Evolutionary conservation across 1,140 invertebrate species (phyloP).

Genomic region (Neoseiulus cucumeris): DNA sequence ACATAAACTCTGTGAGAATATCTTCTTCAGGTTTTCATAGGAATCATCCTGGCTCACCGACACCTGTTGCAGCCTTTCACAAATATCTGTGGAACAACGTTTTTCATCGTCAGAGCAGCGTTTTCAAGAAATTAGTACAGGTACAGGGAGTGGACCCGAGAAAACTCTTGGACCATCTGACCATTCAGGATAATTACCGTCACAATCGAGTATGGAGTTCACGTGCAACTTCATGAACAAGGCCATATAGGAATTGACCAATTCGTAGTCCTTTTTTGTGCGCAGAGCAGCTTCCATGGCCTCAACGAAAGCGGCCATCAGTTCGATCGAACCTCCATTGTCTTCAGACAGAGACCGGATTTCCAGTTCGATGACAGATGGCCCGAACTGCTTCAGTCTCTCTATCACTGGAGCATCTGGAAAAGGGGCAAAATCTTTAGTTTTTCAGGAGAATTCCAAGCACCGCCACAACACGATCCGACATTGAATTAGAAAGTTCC

Average conservation of each 20-base stretch:
- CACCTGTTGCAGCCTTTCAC: slow-evolving; percentile 36
- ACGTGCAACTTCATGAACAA: slow-evolving; percentile 73
- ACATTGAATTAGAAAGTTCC: no score
- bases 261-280: slow-evolving; percentile 64
- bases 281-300: slow-evolving; percentile 48
- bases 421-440: slow-evolving; percentile 12
- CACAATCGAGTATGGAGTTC: slow-evolving; percentile 36
- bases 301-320: slow-evolving; percentile 58
- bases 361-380: slow-evolving; percentile 72
- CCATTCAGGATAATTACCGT: no score
- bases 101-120: no score
- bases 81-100: slow-evolving; percentile 27
- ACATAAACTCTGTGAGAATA: slow-evolving; percentile 53
- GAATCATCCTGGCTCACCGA: slow-evolving; percentile 35
- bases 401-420: slow-evolving; percentile 35
- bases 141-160: not conserved
- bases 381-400: slow-evolving; percentile 56
- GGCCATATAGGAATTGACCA: slow-evolving; percentile 73
- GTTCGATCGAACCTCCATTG: slow-evolving; percentile 39
- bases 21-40: slow-evolving; percentile 46
- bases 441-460: no score
- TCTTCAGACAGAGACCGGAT: slow-evolving; percentile 54
- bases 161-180: not conserved
- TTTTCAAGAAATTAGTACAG: not conserved
- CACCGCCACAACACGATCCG: no score